Percentiles rank a stretch among this genome's conserved stretches.
Conservation (phyloP, 2,888 invertebrate species). For the Rhimphoctona megacephalus region DNA sequence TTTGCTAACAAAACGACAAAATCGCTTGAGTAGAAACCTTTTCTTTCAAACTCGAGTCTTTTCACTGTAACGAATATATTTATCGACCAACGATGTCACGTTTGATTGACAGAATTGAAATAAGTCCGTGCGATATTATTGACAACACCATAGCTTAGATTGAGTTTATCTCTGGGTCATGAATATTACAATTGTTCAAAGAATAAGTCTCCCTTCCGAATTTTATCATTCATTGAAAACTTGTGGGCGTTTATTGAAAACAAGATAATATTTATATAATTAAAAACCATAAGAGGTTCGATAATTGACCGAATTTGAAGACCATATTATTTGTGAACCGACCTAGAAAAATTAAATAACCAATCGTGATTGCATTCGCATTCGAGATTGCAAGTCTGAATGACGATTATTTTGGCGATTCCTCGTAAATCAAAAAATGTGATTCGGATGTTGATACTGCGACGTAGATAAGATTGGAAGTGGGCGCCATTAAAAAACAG, state of each 20-base stretch:
- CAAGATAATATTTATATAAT: background rate
- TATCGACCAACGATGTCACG: conserved; percentile 3
- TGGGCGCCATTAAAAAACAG: background rate
- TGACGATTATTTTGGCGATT: background rate
- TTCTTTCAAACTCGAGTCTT: conserved; percentile 27
- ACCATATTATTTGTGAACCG: background rate
- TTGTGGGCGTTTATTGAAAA: background rate
- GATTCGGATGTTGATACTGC: background rate
- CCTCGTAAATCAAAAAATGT: background rate
- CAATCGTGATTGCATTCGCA: background rate
- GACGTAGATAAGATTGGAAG: background rate
- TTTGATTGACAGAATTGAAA: background rate
- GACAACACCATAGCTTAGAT: background rate
- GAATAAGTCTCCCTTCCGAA: background rate
- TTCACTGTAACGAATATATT: background rate
- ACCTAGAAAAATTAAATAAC: background rate
- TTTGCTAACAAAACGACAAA: conserved; percentile 50
- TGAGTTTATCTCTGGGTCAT: background rate
- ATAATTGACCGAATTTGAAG: background rate
- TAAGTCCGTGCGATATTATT: background rate
- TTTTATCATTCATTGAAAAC: too few species aligned
- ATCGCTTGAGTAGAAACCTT: conserved; percentile 3
- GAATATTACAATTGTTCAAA: background rate
- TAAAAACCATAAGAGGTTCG: background rate
- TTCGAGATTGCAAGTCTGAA: background rate